Conservation (phyloP, 2,113 vertebrate species). For the Apteryx mantelli region DNA sequence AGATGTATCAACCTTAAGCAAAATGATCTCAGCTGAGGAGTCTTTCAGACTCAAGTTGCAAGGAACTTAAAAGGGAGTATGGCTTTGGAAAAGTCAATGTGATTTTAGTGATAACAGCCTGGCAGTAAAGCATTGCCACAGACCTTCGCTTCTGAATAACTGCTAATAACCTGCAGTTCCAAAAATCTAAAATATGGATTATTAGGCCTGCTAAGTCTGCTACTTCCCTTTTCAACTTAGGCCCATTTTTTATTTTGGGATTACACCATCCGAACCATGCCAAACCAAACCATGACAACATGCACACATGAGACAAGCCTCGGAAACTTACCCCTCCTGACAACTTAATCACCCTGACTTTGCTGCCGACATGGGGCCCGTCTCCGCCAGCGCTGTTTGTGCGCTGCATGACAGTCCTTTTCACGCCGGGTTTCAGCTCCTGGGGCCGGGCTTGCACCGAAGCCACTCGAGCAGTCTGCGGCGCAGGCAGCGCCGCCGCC, state of each 20-base stretch:
- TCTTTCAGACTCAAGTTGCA: not conserved
- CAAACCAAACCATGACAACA: conserved; percentile 27
- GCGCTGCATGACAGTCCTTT: conserved; percentile 96
- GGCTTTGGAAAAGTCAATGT: not conserved
- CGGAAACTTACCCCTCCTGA: conserved; percentile 88
- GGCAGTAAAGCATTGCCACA: not conserved
- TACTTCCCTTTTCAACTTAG: not conserved
- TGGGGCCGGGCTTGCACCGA: conserved; percentile 72
- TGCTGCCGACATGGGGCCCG: conserved; percentile 83
- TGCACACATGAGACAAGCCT: conserved; percentile 30
- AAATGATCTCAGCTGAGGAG: not conserved
- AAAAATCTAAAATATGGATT: not conserved
- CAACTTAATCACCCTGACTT: conserved; percentile 95
- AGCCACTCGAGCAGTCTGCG: conserved; percentile 61
- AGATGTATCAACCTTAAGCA: not conserved
- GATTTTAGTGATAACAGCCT: not conserved
- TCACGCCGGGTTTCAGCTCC: conserved; percentile 82
- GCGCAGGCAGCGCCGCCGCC: conserved; percentile 48
- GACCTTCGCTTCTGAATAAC: not conserved
- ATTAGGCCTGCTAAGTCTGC: not conserved
- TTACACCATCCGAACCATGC: not conserved
- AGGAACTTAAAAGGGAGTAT: not conserved
- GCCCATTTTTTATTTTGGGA: not conserved
- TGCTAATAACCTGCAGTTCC: not conserved
- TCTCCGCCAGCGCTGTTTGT: conserved; percentile 80